Base-by-base conservation (phyloP, 2,797 vertebrate species). In the Eospalax fontanierii region DNA sequence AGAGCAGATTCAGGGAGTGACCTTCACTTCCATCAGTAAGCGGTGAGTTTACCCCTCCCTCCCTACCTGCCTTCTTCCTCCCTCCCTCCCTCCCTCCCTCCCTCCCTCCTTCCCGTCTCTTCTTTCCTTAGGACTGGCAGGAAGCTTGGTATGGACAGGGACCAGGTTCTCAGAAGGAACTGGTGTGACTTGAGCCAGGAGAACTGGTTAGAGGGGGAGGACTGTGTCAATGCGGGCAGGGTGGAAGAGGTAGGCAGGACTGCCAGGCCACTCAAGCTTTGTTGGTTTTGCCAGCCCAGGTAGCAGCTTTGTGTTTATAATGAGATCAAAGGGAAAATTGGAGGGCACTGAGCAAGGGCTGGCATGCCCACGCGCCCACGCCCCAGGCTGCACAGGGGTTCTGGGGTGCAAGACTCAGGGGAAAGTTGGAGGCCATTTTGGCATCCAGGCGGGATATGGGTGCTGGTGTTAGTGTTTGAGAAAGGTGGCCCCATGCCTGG, bases 251-350 rank as follows among this genome's bases (percentile, higher is more conserved):
- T 28, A 16, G 61, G 33, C 81, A 35, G 68, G 87, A 81, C 50
- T 54, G 68, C 73, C 33, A 71, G 66, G 59, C 12, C n/a, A 19
- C 59, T 61, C 6, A 6, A 63, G 6, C 40, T 38, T 78, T 40
- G 21, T 43, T 35, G 59, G 54, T 38, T 86, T 75, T 85, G 16
- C 82, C 54, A 73, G 83, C 43, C 4, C 1, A 68, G 57, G 38
- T 14, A 35, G 66, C 54, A 65, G 61, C 90, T 75, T 89, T 63
- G 57, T 19, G 63, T 89, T 71, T 59, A 87, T 80, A 43, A 89
- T 74, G 83, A 83, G 80, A 94, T 94, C 89, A 93, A 89, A 93
- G 84, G 50, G 84, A 40, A 81, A 33, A 76, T 6, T 11, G 1
- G 33, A 38, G 84, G 84, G 59, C 21, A 2, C 12, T 35, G 75